phyloP scores from a whole-genome alignment of 2,113 vertebrate genomes.

The Microtus oregoni region DNA sequence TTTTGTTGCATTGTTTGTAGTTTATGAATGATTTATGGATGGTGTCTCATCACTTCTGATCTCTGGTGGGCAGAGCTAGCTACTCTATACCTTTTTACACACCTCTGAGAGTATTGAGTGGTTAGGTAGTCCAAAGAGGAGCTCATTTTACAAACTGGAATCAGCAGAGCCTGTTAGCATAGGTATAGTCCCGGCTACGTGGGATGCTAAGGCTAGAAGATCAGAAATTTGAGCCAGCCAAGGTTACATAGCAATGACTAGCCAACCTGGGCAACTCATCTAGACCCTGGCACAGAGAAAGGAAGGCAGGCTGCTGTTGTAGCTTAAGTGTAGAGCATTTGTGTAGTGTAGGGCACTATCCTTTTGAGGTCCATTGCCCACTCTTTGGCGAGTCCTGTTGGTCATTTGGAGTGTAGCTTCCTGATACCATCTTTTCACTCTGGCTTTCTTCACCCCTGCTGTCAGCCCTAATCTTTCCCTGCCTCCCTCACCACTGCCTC shows the following conservation, averaged over 20 bases:
- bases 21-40: neutral
- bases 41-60: neutral
- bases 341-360: no score
- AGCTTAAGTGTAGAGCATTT: neutral
- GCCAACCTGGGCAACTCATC: neutral
- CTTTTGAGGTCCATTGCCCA: accelerated
- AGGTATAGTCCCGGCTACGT: neutral
- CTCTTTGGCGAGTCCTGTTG: neutral
- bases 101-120: neutral
- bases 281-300: neutral
- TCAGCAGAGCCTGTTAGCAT: neutral
- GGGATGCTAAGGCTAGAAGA: no score
- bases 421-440: neutral
- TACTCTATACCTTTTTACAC: neutral
- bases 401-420: neutral
- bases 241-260: neutral
- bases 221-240: neutral
- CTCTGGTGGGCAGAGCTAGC: neutral
- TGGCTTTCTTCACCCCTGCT: accelerated
- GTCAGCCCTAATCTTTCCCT: neutral
- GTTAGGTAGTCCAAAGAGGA: neutral
- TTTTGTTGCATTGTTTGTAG: neutral
- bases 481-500: neutral
- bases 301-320: neutral
- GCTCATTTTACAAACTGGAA: neutral